These are phyloP conservation scores for Ochropacha duplaris DNA, from an alignment of 2,888 invertebrate species.

Conservation along the genomic window DNA sequence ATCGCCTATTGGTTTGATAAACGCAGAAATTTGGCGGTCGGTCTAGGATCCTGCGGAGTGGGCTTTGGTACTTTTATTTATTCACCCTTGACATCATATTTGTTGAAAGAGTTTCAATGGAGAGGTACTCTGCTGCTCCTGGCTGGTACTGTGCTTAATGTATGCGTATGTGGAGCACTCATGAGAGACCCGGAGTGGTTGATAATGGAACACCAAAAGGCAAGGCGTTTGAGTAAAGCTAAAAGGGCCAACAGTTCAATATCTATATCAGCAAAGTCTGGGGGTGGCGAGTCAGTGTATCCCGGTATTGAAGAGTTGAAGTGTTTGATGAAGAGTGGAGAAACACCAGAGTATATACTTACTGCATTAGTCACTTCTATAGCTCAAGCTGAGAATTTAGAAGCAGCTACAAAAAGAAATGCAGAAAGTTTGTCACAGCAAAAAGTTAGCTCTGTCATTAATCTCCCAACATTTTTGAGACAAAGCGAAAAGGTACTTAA, in stretches of 20 bases:
- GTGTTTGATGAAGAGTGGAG: slow-evolving; percentile 87
- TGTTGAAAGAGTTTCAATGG: slow-evolving; percentile 91
- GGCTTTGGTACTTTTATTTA: slow-evolving; percentile 95
- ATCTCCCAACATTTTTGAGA: slow-evolving; percentile 90
- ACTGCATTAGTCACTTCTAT: slow-evolving; percentile 85
- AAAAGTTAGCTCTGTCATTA: slow-evolving; percentile 87
- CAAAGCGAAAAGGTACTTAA: slow-evolving; percentile 86
- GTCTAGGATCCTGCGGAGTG: slow-evolving; percentile 94
- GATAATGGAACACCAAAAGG: slow-evolving; percentile 85
- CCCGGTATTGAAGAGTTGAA: slow-evolving; percentile 87
- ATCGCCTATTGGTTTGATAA: slow-evolving; percentile 97
- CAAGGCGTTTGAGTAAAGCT: slow-evolving; percentile 74
- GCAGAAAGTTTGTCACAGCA: slow-evolving; percentile 66
- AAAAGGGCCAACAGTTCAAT: slow-evolving; percentile 78
- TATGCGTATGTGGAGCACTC: slow-evolving; percentile 92
- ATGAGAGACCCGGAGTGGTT: slow-evolving; percentile 96
- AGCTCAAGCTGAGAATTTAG: slow-evolving; percentile 75
- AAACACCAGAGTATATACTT: slow-evolving; percentile 86
- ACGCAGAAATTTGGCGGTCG: slow-evolving; percentile 92
- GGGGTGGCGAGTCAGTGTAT: slow-evolving; percentile 82
- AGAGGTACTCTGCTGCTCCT: slow-evolving; percentile 89
- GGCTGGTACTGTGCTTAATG: slow-evolving; percentile 92
- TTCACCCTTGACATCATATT: slow-evolving; percentile 90
- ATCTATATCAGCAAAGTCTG: slow-evolving; percentile 79
- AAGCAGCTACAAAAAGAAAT: slow-evolving; percentile 72